Evolutionary conservation across 2,888 invertebrate genomes (phyloP), one percentile per base, ranked within the genome.

Genomic region (Pseudococcus longispinus): DNA sequence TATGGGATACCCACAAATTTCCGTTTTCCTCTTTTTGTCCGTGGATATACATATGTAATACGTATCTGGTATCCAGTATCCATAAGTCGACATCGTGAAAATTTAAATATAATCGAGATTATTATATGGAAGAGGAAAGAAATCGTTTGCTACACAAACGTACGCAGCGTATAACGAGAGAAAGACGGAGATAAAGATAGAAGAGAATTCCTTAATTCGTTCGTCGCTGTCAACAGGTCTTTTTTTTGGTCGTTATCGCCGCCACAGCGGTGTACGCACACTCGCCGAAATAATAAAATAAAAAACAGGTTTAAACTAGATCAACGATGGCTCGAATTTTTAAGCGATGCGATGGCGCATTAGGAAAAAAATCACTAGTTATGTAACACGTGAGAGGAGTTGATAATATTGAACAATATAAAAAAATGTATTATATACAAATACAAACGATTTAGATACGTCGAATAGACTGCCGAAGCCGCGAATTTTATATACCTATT

Each of bases 281-380:
- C 65, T 26, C 26, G 26, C 26, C 65, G n/a, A 70, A 70, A 60
- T 11, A 60, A 60, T 15, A 70, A 70, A 70, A 26, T 15, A 29
- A 70, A 74, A 74, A 74, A 74, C 74, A 74, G 74, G 74, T 74
- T 74, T 74, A 74, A 74, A 74, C 74, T 74, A 74, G 74, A 74
- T 74, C 74, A 74, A 74, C 29, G 74, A 74, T 74, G 65, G 11
- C 26, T 74, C n/a, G 29, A 74, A 74, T 74, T 74, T 74, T 32
- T 32, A 74, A 74, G n/a, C 74, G 32, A 74, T 32, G n/a, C 74
- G 32, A 74, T 32, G 74, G 26, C 74, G 32, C 74, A 18, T 74
- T 74, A 32, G 32, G 4, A 37, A 37, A 37, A 29, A 37, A 74
- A 74, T 74, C 74, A 29, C 37, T 32, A 29, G 32, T 74, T 74